phyloP scores from a whole-genome alignment of 2,113 vertebrate species.

The Hipposideros armiger region DNA sequence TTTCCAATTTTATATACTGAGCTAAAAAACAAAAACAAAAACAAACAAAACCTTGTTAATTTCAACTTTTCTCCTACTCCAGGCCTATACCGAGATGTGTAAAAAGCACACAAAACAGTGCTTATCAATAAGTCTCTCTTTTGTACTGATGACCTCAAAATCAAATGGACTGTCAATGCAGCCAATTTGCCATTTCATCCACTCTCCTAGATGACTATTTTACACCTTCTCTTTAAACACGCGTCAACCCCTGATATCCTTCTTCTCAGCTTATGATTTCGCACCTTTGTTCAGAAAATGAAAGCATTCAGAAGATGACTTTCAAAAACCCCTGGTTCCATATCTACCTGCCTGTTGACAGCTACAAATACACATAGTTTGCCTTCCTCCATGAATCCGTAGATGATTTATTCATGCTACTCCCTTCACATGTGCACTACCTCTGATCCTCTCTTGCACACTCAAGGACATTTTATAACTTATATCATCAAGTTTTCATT shows the following conservation, averaged over 20 bases:
- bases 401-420: not conserved
- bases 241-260: not conserved
- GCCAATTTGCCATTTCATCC: not conserved
- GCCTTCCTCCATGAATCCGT: accelerated
- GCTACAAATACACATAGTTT: not conserved
- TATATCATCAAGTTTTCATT: not conserved
- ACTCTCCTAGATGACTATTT: not conserved
- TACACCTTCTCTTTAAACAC: not conserved
- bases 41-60: not conserved
- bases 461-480: not conserved
- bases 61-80: not conserved
- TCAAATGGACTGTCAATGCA: not conserved
- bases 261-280: not conserved
- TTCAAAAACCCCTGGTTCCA: not conserved
- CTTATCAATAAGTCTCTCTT: not conserved
- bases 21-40: not conserved
- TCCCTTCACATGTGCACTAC: not conserved
- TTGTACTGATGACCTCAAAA: not conserved
- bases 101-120: not conserved
- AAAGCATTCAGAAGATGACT: not conserved
- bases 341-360: not conserved
- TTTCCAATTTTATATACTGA: not conserved
- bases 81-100: not conserved
- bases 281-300: not conserved
- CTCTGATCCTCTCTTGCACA: not conserved